Base-by-base conservation (phyloP, 2,797 vertebrate species). In the Cryptoblepharus egeriae region DNA sequence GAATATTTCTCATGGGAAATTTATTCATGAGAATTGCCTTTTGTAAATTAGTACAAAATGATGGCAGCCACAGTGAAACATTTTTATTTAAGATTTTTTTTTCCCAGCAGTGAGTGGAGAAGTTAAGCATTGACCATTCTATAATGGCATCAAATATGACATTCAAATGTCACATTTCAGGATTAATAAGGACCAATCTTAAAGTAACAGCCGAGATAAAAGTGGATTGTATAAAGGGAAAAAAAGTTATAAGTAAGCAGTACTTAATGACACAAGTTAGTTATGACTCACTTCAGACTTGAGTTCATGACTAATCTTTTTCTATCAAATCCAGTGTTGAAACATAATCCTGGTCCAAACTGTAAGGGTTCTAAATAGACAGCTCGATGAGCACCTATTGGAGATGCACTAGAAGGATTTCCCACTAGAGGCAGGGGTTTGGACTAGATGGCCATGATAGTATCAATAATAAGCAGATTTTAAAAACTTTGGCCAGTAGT, bases 1-100 rank as follows among this genome's bases (percentile, higher is more conserved):
- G 63, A 81, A 67, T 67, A 57, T 60, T 75, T 7, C 58, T 75
- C 37, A 39, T 58, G 61, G 20, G 55, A 42, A 68, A 58, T 81
- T 26, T 81, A 42, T 67, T 67, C 63, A 75, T 58, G 37, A 68
- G 22, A 26, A 68, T 55, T 68, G 28, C 37, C 26, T 65, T 58
- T 32, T 81, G 45, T 30, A 55, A 74, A 74, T 42, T 7, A 4
- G 11, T 57, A 67, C 28, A 74, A 57, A 75, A 39, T 57, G 49
- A 42, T 75, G 26, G 7, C 57, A 30, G 35, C 52, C 26, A 37
- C 26, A 22, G 9, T n/a, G 32, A 55, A 20, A 13, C 32, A 35
- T 42, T n/a, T 52, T 65, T 28, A 35, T 9, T 28, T 12, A 30
- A 58, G 55, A 60, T 67, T 26, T 2, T 74, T 11, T 81, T 74